Percentiles rank a stretch among this genome's conserved stretches.
Conservation (phyloP, 2,888 invertebrate species). For the Thalpophila matura region DNA sequence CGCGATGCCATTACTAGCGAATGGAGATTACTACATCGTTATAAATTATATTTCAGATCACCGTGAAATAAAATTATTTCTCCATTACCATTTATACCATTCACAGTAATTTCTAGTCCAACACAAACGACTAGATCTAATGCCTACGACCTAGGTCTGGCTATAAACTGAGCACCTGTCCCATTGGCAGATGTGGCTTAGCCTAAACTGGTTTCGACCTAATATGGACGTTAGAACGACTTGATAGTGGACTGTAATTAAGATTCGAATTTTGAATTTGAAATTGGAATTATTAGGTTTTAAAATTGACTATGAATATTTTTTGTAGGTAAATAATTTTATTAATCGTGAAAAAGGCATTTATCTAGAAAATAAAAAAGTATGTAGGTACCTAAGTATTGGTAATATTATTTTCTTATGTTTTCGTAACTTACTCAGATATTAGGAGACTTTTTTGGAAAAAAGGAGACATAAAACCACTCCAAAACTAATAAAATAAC, state of each 20-base stretch:
- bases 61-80: not conserved
- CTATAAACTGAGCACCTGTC: slow-evolving; percentile 49
- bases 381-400: too few relatives aligned
- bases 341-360: not conserved
- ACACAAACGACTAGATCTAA: slow-evolving; percentile 43
- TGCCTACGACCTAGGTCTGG: slow-evolving; percentile 38
- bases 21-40: too few relatives aligned
- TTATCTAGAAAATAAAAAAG: too few relatives aligned
- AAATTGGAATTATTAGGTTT: not conserved
- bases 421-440: too few relatives aligned
- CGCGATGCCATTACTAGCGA: too few relatives aligned
- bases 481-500: too few relatives aligned
- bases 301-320: not conserved
- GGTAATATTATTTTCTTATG: too few relatives aligned
- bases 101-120: not conserved
- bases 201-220: slow-evolving; percentile 43
- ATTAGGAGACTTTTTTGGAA: too few relatives aligned
- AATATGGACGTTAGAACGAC: slow-evolving; percentile 30
- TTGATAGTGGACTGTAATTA: slow-evolving; percentile 12
- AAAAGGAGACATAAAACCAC: too few relatives aligned
- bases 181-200: slow-evolving; percentile 43
- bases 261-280: not conserved
- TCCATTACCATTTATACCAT: not conserved
- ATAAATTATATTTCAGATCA: not conserved
- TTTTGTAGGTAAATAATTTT: not conserved